phyloP scores from a whole-genome alignment of 2,888 invertebrate genomes.

The Ectobius pallidus region DNA sequence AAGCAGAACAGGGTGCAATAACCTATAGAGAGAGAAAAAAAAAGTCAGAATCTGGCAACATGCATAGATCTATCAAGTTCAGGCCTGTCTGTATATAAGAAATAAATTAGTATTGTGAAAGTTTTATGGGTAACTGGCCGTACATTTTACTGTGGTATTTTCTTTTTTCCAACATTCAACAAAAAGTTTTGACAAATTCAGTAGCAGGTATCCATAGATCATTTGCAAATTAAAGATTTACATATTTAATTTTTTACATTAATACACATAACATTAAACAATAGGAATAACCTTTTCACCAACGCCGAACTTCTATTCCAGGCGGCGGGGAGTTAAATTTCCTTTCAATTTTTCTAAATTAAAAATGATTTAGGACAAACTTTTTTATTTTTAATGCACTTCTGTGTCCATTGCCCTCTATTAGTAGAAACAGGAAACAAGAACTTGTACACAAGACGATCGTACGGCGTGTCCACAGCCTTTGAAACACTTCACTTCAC shows the following conservation, averaged over 20 bases:
- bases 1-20: not conserved
- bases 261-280: not conserved
- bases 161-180: too few relatives aligned
- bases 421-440: not conserved
- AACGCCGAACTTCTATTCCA: not conserved
- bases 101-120: too few relatives aligned
- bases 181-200: conserved; percentile 10
- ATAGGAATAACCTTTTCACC: not conserved
- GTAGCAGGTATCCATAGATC: not conserved
- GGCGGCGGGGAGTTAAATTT: not conserved
- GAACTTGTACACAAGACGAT: not conserved
- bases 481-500: not conserved
- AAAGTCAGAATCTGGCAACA: too few relatives aligned
- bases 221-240: not conserved
- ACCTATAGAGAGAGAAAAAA: too few relatives aligned
- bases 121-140: too few relatives aligned
- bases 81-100: too few relatives aligned
- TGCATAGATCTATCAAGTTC: too few relatives aligned
- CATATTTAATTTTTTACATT: too few relatives aligned
- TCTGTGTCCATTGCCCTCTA: conserved; percentile 17
- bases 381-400: not conserved
- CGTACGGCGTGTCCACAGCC: not conserved
- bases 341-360: not conserved
- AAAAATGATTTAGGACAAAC: not conserved
- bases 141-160: too few relatives aligned